A percentile compares a stretch with the other conserved stretches of the same genome.
Evolutionary conservation across 2,113 vertebrate genomes (phyloP).

Genomic region (Phylloscopus whistleri): DNA sequence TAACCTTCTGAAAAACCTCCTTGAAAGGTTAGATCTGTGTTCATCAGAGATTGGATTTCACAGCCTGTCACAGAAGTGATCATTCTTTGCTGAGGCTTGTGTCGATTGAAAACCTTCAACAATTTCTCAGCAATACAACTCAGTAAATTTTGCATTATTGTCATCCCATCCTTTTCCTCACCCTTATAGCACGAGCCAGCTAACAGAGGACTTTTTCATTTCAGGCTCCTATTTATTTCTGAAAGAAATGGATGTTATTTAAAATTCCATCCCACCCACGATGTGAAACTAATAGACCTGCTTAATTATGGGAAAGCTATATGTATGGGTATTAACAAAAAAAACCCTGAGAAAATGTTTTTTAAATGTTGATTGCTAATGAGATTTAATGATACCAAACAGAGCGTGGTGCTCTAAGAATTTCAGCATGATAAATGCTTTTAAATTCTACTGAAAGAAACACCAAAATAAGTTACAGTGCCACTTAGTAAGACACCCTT

Average conservation of each 20-base stretch:
- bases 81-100: constrained; percentile 8
- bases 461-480: constrained; percentile 39
- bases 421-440: constrained; percentile 63
- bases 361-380: constrained; percentile 74
- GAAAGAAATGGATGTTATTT: constrained; percentile 72
- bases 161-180: constrained; percentile 16
- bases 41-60: not conserved
- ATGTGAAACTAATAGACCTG: constrained; percentile 73
- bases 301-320: constrained; percentile 72
- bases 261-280: constrained; percentile 71
- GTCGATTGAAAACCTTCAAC: not conserved
- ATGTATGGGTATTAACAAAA: constrained; percentile 50
- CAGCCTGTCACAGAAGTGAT: constrained; percentile 30
- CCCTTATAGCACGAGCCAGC: constrained; percentile 21
- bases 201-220: constrained; percentile 60
- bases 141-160: not conserved
- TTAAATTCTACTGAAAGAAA: constrained; percentile 47
- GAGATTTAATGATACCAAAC: constrained; percentile 71
- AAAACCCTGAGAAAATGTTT: constrained; percentile 67
- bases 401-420: constrained; percentile 51
- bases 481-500: constrained; percentile 18
- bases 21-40: constrained; percentile 21
- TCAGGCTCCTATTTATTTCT: constrained; percentile 60
- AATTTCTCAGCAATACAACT: not conserved
- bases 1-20: constrained; percentile 9